Percentiles rank a stretch among this genome's conserved stretches.
phyloP scores from a whole-genome alignment of 2,888 invertebrate species.

The Ichneumon xanthorius region DNA sequence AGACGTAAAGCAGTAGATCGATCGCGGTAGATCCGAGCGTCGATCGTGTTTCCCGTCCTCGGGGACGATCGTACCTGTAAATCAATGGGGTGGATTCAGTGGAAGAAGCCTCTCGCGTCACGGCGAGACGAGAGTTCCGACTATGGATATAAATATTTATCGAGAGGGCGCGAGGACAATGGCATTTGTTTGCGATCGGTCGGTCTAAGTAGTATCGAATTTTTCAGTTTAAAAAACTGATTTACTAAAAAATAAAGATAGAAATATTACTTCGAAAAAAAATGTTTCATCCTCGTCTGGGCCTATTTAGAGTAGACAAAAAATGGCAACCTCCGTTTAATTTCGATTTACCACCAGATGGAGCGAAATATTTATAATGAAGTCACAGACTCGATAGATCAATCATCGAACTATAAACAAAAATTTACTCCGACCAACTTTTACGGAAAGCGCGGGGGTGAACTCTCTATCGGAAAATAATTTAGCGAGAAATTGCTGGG shows the following conservation, averaged over 20 bases:
- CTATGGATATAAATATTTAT: conserved; percentile 44
- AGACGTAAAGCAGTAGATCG: conserved; percentile 65
- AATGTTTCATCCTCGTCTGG: not conserved
- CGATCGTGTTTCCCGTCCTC: conserved; percentile 72
- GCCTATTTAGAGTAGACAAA: not conserved
- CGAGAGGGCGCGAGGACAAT: conserved; percentile 60
- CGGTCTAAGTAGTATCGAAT: conserved; percentile 67
- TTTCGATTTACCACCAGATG: too few relatives aligned
- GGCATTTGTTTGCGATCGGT: conserved; percentile 62
- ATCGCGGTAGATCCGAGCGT: conserved; percentile 76
- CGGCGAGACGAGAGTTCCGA: conserved; percentile 37
- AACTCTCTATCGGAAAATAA: conserved; percentile 18
- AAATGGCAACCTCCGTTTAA: not conserved
- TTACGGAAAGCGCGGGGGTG: conserved; percentile 1
- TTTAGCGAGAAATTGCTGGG: not conserved
- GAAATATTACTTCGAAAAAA: not conserved
- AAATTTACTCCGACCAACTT: not conserved
- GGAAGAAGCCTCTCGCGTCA: conserved; percentile 13
- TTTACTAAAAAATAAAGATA: not conserved
- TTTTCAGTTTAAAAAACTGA: conserved; percentile 70
- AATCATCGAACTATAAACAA: not conserved
- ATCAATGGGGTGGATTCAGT: conserved; percentile 72
- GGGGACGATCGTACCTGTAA: conserved; percentile 72
- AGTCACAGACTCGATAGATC: not conserved
- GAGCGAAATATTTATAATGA: too few relatives aligned